Conservation (phyloP, 2,113 vertebrate genomes). For the Mastomys natalensis region DNA sequence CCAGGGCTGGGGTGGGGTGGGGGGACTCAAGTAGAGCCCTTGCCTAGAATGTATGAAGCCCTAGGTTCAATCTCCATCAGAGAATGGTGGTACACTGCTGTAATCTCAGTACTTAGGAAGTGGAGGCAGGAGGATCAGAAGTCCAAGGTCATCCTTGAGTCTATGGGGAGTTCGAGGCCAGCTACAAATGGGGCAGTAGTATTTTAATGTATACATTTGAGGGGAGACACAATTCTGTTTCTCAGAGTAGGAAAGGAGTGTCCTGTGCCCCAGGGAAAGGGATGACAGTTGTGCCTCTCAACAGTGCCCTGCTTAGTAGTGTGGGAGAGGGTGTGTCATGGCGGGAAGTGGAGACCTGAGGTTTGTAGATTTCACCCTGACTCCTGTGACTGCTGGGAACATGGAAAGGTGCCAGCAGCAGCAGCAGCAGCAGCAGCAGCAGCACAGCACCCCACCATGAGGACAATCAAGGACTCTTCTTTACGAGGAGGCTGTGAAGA, state of each 20-base stretch:
- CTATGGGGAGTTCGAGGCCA: background rate
- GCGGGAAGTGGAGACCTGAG: background rate
- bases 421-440: too few species aligned
- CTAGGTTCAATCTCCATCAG: background rate
- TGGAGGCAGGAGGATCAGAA: background rate
- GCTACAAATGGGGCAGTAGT: background rate
- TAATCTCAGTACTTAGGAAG: background rate
- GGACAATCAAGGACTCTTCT: background rate
- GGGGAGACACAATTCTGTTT: background rate
- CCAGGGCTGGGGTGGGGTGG: background rate
- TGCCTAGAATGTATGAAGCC: background rate
- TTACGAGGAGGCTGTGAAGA: background rate
- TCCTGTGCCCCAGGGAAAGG: background rate
- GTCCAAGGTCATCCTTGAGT: background rate
- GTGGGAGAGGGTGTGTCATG: background rate
- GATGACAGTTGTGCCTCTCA: background rate
- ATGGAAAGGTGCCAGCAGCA: background rate
- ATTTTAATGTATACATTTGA: background rate
- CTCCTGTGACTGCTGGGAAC: background rate
- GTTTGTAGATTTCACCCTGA: background rate
- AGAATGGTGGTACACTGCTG: background rate
- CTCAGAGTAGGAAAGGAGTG: background rate
- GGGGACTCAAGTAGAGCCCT: background rate
- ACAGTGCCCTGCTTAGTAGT: background rate
- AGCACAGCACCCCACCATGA: background rate